A percentile compares a stretch with the other conserved stretches of the same genome.
These are phyloP conservation scores for Cichlasoma orientale DNA, from an alignment of 2,797 vertebrate genomes.

Conservation along the genomic window DNA sequence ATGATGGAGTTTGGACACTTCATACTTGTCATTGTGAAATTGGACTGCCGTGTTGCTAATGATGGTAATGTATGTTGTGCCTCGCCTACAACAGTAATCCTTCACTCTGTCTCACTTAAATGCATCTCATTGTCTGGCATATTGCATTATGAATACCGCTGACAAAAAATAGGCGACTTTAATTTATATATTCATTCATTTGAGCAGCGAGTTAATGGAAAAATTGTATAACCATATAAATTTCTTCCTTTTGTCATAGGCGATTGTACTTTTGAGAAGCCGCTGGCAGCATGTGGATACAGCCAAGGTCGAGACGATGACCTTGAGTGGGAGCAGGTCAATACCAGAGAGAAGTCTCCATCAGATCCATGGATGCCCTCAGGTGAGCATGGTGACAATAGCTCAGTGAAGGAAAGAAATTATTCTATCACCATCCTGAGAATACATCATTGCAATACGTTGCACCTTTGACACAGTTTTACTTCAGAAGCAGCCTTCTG, in stretches of 20 bases:
- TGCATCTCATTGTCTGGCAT: constrained; percentile 78
- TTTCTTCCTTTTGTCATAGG: constrained; percentile 81
- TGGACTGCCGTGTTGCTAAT: constrained; percentile 78
- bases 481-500: not conserved
- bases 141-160: constrained; percentile 76
- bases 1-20: constrained; percentile 84
- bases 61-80: constrained; percentile 82
- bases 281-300: constrained; percentile 91
- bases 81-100: constrained; percentile 72
- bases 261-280: constrained; percentile 93
- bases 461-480: constrained; percentile 11
- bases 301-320: constrained; percentile 93
- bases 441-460: constrained; percentile 12
- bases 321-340: constrained; percentile 96
- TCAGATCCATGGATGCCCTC: constrained; percentile 92
- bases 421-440: constrained; percentile 1
- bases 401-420: constrained; percentile 6
- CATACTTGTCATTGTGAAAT: constrained; percentile 83
- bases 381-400: constrained; percentile 77
- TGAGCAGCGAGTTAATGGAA: constrained; percentile 71
- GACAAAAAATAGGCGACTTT: constrained; percentile 43
- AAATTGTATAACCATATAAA: constrained; percentile 65
- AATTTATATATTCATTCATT: constrained; percentile 78
- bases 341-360: constrained; percentile 83
- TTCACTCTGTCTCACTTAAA: constrained; percentile 83